Evolutionary conservation across 1,140 invertebrate species (phyloP).

Genomic region (Drosophila oshimai): DNA sequence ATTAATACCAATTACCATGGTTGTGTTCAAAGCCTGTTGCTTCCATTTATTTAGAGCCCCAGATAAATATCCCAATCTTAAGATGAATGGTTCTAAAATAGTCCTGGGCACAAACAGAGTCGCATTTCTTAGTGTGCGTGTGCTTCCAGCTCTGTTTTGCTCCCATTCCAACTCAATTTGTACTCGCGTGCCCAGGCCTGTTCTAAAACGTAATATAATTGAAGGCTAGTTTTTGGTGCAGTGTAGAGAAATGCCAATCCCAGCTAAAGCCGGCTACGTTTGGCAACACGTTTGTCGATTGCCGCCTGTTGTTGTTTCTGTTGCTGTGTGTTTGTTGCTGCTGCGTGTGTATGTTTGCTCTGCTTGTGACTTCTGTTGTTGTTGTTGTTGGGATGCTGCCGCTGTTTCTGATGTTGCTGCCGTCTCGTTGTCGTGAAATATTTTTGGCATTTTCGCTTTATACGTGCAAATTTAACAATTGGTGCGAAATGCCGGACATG

Average conservation of each 20-base stretch:
- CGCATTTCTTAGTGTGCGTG: too few relatives aligned
- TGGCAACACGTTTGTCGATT: slow-evolving; percentile 26
- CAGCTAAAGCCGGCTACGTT: slow-evolving; percentile 66
- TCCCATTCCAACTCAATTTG: too few relatives aligned
- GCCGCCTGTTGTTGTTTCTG: slow-evolving; percentile 62
- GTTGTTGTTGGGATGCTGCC: slow-evolving; percentile 25
- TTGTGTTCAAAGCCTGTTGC: too few relatives aligned
- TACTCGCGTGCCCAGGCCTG: too few relatives aligned
- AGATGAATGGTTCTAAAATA: too few relatives aligned
- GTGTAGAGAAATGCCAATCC: slow-evolving; percentile 24
- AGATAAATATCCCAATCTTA: too few relatives aligned
- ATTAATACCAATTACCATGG: too few relatives aligned
- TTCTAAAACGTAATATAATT: neutral
- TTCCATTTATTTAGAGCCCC: too few relatives aligned
- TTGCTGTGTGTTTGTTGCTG: slow-evolving; percentile 17
- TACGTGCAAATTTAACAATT: slow-evolving; percentile 80
- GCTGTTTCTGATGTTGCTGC: slow-evolving; percentile 10
- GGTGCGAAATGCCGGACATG: slow-evolving; percentile 79
- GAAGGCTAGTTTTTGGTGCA: neutral
- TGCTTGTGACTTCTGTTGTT: slow-evolving; percentile 30
- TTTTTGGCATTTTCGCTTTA: slow-evolving; percentile 78
- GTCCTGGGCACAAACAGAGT: too few relatives aligned
- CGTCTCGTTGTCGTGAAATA: slow-evolving; percentile 71
- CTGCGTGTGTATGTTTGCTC: slow-evolving; percentile 32
- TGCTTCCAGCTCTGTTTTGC: too few relatives aligned